Evolutionary conservation across 2,113 vertebrate genomes (phyloP), one percentile per base, ranked within the genome.

Genomic region (Rhinogobius similis): DNA sequence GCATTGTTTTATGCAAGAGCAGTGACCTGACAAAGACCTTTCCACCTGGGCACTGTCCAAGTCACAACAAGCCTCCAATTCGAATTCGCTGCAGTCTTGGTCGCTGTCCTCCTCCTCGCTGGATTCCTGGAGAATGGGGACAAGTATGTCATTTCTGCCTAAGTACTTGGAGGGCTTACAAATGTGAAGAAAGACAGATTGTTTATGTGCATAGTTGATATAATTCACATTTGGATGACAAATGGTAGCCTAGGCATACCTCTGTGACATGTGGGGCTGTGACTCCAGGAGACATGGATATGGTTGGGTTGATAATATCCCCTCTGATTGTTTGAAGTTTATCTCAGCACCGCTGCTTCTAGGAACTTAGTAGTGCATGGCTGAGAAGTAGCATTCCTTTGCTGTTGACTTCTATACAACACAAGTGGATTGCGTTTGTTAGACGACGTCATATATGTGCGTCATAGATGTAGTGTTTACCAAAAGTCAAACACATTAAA

Each of bases 41-140:
- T 82, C 94, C 95, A 41, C 90, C 93, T 1, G 78, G 91, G 0
- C 94, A 96, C 4, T 99, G 98, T 86, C 91, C 95, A 2, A 93
- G 94, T 24, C 95, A 95, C 69, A 95, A 85, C 91, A 98, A 97
- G 52, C 98, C 97, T 0, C 96, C 95, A 0, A 94, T 94, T 70
- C 94, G 96, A 21, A 95, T 97, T 70, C 96, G 97, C 83, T 99
- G 98, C 69, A 99, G 95, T 66, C 85, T 97, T 38, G 96, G 95
- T 0, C 95, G 96, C 58, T 99, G 97, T 84, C 98, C 97, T 18
- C 97, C 96, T 78, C 96, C 98, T 65, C 95, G 95, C 73, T 99
- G 98, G 98, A 95, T 97, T 83, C 93, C 94, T 26, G 96, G 98
- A 72, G 97, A 99, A 90, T 99, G 98, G 98, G 96, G 98, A 80